These are phyloP conservation scores for Pachyseris speciosa DNA, from an alignment of 64 coral and sea anemone genomes.

Conservation along the genomic window DNA sequence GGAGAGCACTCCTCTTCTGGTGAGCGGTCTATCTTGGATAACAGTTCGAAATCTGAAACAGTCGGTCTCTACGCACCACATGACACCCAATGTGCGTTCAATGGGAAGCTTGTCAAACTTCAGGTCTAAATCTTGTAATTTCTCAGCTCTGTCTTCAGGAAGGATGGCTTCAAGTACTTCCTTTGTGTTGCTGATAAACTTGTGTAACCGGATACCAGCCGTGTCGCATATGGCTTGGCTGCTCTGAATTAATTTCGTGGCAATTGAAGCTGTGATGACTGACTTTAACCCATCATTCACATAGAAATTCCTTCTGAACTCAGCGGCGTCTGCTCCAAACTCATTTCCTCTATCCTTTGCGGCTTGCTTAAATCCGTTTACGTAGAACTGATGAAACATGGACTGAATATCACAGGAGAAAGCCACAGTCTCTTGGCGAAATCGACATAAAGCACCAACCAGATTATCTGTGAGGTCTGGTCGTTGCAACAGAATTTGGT, in stretches of 20 bases:
- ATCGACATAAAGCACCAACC: conserved; percentile 24
- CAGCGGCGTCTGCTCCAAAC: neutral
- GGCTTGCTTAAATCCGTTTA: neutral
- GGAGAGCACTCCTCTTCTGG: conserved; percentile 13
- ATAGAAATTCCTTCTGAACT: neutral
- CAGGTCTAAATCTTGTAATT: neutral
- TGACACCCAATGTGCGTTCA: conserved; percentile 36
- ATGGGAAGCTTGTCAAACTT: neutral
- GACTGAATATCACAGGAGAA: conserved; percentile 1
- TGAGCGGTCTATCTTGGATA: neutral
- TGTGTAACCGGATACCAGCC: conserved; percentile 24
- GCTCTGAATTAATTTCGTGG: neutral
- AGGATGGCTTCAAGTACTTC: neutral
- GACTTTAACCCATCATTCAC: conserved; percentile 11
- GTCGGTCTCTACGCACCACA: conserved; percentile 20
- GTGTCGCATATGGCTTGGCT: neutral
- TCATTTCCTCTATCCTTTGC: neutral
- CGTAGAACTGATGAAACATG: conserved; percentile 48
- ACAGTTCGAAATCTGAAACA: neutral
- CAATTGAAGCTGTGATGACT: neutral
- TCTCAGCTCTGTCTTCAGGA: neutral
- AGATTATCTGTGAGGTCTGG: conserved; percentile 23
- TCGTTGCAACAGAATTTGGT: neutral
- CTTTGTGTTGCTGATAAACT: neutral
- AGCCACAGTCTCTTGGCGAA: neutral